phyloP scores from a whole-genome alignment of 2,113 vertebrate species.

The Cyprichromis sp. region DNA sequence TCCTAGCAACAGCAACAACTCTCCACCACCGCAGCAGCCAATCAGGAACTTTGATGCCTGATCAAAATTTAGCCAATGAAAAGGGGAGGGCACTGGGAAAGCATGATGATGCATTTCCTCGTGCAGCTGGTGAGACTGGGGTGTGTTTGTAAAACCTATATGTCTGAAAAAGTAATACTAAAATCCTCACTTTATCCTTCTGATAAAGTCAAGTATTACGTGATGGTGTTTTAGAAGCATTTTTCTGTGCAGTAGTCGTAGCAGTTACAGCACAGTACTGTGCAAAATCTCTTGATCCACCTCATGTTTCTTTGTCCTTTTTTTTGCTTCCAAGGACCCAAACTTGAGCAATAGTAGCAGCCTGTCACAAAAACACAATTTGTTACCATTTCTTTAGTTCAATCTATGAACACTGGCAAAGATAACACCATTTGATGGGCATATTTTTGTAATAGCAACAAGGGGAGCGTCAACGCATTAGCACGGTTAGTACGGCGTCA shows the following conservation, averaged over 20 bases:
- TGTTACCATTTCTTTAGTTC: neutral
- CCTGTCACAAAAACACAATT: neutral
- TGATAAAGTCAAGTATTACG: neutral
- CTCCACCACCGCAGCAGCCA: conserved; percentile 56
- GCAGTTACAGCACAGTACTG: neutral
- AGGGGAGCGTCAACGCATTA: neutral
- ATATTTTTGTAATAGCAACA: neutral
- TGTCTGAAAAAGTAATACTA: neutral
- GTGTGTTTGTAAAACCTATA: neutral
- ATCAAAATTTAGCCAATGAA: conserved; percentile 68
- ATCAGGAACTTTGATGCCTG: conserved; percentile 65
- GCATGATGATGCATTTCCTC: conserved; percentile 34
- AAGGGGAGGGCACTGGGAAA: neutral
- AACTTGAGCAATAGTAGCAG: neutral
- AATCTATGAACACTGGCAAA: neutral
- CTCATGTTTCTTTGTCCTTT: neutral
- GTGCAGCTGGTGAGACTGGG: neutral
- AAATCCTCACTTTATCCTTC: neutral
- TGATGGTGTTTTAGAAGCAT: neutral
- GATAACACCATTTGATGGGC: neutral
- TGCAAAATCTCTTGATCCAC: neutral
- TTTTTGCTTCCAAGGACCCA: neutral
- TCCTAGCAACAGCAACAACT: conserved; percentile 83
- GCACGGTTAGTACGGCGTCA: neutral
- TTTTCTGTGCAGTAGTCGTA: neutral